Conservation (phyloP, 2,113 vertebrate species). For the Cyprinus carpio region DNA sequence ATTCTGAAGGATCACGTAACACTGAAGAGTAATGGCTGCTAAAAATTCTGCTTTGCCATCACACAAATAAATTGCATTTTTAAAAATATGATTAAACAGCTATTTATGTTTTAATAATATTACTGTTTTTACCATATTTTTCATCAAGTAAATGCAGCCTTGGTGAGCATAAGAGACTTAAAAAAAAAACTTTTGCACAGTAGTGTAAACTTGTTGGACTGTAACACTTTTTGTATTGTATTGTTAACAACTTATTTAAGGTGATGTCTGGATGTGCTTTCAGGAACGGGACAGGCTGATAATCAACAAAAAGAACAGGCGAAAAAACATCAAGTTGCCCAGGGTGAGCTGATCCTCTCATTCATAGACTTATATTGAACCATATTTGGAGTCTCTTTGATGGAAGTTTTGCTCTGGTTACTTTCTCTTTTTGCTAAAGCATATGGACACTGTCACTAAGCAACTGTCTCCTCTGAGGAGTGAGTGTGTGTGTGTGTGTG, state of each 20-base stretch:
- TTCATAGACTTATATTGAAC: neutral
- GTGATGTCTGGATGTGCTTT: slow-evolving; percentile 45
- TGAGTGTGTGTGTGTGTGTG: slow-evolving; percentile 28
- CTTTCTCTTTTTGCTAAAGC: neutral
- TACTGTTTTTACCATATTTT: neutral
- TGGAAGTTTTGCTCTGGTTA: neutral
- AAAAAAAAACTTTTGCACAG: neutral
- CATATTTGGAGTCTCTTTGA: neutral
- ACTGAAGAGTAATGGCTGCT: neutral
- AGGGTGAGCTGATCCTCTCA: slow-evolving; percentile 78
- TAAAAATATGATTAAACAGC: too few relatives aligned
- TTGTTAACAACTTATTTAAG: too few relatives aligned
- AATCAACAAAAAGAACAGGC: slow-evolving; percentile 83
- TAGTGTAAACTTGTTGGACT: neutral
- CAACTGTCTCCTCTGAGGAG: slow-evolving; percentile 53
- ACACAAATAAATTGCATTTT: neutral
- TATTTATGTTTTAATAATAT: neutral
- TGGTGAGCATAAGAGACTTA: neutral
- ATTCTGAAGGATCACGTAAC: neutral
- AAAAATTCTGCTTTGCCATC: neutral
- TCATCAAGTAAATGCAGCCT: neutral
- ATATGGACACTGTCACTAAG: slow-evolving; percentile 57
- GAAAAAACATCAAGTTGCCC: slow-evolving; percentile 85
- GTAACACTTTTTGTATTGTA: neutral
- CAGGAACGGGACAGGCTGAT: slow-evolving; percentile 89